Evolutionary conservation across 2,113 vertebrate genomes (phyloP).

Genomic region (Chinchilla lanigera): DNA sequence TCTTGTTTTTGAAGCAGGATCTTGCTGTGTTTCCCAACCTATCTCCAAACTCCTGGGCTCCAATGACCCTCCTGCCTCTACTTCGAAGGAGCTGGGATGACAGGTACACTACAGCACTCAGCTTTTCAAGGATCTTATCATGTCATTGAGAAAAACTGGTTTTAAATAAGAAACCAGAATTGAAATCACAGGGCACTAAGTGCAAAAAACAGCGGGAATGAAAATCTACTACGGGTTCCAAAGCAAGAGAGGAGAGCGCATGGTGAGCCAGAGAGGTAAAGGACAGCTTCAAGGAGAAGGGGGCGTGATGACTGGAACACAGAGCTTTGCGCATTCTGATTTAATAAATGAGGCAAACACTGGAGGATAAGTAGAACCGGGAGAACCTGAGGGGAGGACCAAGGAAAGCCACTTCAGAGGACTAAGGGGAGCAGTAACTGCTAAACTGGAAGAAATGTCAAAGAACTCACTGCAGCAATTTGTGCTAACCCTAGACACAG

Average conservation of each 20-base stretch:
- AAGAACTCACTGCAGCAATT: slow-evolving; percentile 1
- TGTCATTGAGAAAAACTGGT: neutral
- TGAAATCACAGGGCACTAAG: neutral
- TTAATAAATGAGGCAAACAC: neutral
- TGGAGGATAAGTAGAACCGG: neutral
- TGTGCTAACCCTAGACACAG: neutral
- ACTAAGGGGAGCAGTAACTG: neutral
- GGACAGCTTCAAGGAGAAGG: neutral
- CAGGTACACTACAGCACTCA: neutral
- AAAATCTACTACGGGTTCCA: neutral
- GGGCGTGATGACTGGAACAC: neutral
- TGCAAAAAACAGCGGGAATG: neutral
- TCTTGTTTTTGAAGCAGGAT: neutral
- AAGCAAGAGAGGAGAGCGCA: neutral
- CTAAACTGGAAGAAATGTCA: neutral
- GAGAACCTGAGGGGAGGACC: neutral
- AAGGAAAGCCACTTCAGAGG: slow-evolving; percentile 1
- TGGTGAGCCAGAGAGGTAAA: neutral
- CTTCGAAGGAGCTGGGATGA: neutral
- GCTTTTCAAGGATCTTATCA: neutral
- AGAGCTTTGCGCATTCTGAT: neutral
- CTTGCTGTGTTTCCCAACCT: neutral
- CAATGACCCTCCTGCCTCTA: neutral
- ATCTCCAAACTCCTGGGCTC: neutral
- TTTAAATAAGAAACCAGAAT: neutral